Evolutionary conservation across 2,113 vertebrate genomes (phyloP).

Genomic region (Cryptotis parvus): DNA sequence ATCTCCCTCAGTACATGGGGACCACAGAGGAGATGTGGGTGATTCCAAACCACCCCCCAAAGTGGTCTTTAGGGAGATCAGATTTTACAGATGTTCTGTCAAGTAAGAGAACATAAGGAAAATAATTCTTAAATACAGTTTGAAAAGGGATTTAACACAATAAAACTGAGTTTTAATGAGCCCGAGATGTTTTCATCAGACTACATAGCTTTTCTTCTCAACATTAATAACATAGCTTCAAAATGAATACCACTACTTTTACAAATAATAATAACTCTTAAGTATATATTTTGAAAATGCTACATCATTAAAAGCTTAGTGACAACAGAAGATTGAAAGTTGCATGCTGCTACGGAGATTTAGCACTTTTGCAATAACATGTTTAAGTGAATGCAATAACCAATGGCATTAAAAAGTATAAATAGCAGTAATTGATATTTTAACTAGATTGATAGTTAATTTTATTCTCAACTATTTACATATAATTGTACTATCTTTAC

Average conservation of each 20-base stretch:
- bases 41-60: slow-evolving; percentile 12
- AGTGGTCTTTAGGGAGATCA: not conserved
- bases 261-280: not conserved
- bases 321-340: not conserved
- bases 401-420: slow-evolving; percentile 30
- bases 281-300: not conserved
- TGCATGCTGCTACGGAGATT: not conserved
- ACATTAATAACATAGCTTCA: slow-evolving; percentile 16
- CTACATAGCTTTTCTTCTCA: slow-evolving; percentile 29
- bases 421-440: slow-evolving; percentile 26
- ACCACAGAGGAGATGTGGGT: not conserved
- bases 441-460: slow-evolving; percentile 1
- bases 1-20: not conserved
- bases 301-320: slow-evolving; percentile 1
- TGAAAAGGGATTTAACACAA: slow-evolving; percentile 30
- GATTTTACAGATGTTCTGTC: slow-evolving; percentile 22
- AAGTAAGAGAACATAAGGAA: slow-evolving; percentile 34
- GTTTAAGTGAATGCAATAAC: not conserved
- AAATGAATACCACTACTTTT: not conserved
- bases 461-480: slow-evolving; percentile 56
- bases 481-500: not conserved
- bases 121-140: slow-evolving; percentile 2
- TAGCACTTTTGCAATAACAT: not conserved
- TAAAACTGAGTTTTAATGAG: slow-evolving; percentile 28
- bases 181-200: slow-evolving; percentile 29